phyloP scores from a whole-genome alignment of 2,113 vertebrate genomes.

The Protobothrops mucrosquamatus region DNA sequence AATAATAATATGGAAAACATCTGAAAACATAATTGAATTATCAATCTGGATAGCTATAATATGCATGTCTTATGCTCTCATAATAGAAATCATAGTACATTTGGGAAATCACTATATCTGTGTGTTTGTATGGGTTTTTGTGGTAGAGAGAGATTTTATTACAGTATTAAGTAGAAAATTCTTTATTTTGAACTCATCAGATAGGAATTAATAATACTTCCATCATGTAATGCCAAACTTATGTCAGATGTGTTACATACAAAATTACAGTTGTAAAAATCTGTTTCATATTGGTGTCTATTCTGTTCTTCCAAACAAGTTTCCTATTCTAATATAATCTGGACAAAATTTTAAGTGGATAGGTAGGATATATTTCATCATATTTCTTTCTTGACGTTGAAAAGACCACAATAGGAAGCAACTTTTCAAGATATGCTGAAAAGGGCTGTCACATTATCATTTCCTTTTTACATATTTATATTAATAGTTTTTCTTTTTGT shows the following conservation, averaged over 20 bases:
- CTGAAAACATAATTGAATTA: neutral
- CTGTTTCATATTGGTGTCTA: slow-evolving; percentile 28
- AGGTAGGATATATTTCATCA: slow-evolving; percentile 62
- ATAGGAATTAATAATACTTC: neutral
- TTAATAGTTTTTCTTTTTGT: slow-evolving; percentile 30
- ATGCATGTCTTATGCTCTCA: neutral
- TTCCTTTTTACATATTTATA: slow-evolving; percentile 32
- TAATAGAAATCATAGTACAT: neutral
- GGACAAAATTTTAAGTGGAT: slow-evolving; percentile 55
- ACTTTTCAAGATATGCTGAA: slow-evolving; percentile 57
- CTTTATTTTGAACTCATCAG: neutral
- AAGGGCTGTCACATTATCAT: slow-evolving; percentile 47
- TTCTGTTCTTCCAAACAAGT: neutral
- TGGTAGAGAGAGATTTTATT: neutral
- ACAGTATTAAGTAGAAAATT: neutral
- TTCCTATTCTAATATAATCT: slow-evolving; percentile 50
- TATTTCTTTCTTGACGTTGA: slow-evolving; percentile 63
- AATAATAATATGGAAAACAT: neutral
- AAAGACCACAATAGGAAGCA: slow-evolving; percentile 61
- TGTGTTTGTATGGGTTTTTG: neutral
- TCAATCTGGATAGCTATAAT: neutral
- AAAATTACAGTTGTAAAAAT: slow-evolving; percentile 35
- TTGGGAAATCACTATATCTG: neutral
- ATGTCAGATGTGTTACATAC: slow-evolving; percentile 2
- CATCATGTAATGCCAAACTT: slow-evolving; percentile 10